Base-by-base conservation (phyloP, 2,888 invertebrate species). In the Lycocerus yunnanus region DNA sequence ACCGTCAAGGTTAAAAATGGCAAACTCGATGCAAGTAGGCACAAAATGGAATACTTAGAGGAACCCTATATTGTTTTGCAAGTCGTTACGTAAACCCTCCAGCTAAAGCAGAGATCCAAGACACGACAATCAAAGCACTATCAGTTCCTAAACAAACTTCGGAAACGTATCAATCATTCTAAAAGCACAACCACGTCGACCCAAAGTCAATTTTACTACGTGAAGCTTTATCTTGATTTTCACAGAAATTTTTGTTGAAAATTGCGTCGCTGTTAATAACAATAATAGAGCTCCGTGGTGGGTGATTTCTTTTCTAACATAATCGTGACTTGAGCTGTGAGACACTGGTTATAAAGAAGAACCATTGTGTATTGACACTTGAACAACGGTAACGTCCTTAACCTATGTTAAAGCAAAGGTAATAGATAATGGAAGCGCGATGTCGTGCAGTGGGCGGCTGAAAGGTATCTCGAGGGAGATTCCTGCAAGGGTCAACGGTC, bases 401-500 rank as follows among this genome's bases (percentile, higher is more conserved):
- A 73, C 71, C 73, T 9, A 66, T 67, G 75, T 65, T 68, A 58
- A 16, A 14, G 68, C 61, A 71, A n/a, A 69, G 59, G 73, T 69
- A 75, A 72, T 74, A 75, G 73, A 77, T 73, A 76, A 76, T 69
- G 72, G 63, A 73, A 69, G 66, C 71, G 74, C 74, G 71, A 74
- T 76, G 74, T 75, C 76, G 72, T 78, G 73, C 74, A 68, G 73
- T 74, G 69, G 72, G 74, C 69, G 78, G 66, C 67, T 27, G 60
- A 24, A 66, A 73, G 68, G 66, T 58, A 69, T 70, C 76, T 74
- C 72, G 75, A 76, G 76, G 77, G 73, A 73, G 77, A 77, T 78
- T 78, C 78, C 72, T 75, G 72, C 76, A 72, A 69, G 76, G 80
- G 79, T 80, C 80, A 80, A 78, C 71, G 78, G 78, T 80, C 79